Evolutionary conservation across 2,888 invertebrate species (phyloP), one percentile per base, ranked within the genome.

Genomic region (Caenorhabditis imperialis): DNA sequence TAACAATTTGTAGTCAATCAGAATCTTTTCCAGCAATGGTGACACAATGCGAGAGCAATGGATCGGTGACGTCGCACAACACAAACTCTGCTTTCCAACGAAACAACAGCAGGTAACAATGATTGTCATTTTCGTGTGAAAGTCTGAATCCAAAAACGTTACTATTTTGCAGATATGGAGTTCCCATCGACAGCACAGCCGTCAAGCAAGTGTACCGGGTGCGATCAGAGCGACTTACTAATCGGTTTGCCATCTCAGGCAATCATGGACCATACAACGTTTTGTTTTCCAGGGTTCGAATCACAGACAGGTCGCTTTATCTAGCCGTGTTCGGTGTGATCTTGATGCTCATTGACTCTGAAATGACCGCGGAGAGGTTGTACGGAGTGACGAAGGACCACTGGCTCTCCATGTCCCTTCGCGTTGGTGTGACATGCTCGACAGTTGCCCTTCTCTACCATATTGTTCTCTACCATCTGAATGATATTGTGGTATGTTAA

Each of bases 151-250:
- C 40, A 35, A n/a, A 10, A 50, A 18, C 37, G n/a, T 27, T 18
- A 30, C 18, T 18, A 0, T 8, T 14, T 54, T 81, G 16, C 65
- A 85, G 86, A 40, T 87, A 87, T 71, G 86, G 86, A 38, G 84
- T 85, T 10, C 86, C 86, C 4, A 79, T 86, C 23, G 86, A 87
- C 62, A 81, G 79, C 16, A 80, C 75, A n/a, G 82, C 83, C 8
- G 87, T 87, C 37, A 87, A 88, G 45, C 80, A 86, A 78, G 81
- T 87, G 12, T 87, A 87, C 63, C 79, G 85, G 62, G 84, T 85
- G 14, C 74, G 87, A 20, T 84, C 85, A 0, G 84, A 87, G 47
- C 79, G 85, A 23, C 60, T 85, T 42, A 23, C 45, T 1, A 67
- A 75, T 40, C 58, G 78, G 74, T 77, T 38, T n/a, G n/a, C n/a